Base-by-base conservation (phyloP, 2,888 invertebrate species). In the Trachelus iudaicus region DNA sequence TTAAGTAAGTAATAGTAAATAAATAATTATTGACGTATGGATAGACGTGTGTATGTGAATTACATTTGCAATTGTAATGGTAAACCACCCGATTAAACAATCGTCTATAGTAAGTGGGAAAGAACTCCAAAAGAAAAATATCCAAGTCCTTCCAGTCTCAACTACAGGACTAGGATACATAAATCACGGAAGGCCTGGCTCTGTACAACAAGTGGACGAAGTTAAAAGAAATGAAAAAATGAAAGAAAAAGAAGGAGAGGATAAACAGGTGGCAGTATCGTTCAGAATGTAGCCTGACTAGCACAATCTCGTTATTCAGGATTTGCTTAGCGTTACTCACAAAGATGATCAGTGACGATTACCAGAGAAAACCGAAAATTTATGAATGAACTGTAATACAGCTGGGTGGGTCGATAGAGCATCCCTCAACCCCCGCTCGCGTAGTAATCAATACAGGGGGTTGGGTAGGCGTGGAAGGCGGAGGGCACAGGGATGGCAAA, bases 311-410 rank as follows among this genome's bases (percentile, higher is more conserved):
- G 56, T 56, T 56, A 56, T 23, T 56, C 23, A 56, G 23, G 2
- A 56, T 56, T 56, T 56, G 56, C 23, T 56, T 56, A 23, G 15
- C 56, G 56, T 56, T 56, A 56, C 23, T 56, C 56, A 23, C 33
- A 30, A 71, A 71, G 31, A 12, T 0, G 30, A 71, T 31, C 71
- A 12, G 71, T 23, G 35, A 40, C 56, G 73, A 79, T 80, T 69
- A 75, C 75, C 81, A 81, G 80, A 77, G 85, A 85, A 89, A 88
- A 85, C 82, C 80, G 83, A 86, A 88, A 88, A 91, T 89, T 91
- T 90, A 91, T 91, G 91, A 91, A 91, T 91, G 91, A 91, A 91
- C 85, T 83, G 88, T 86, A 88, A 87, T 88, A 89, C 90, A 90
- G 90, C 89, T 90, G 89, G 89, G 85, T 82, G 88, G 90, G 86